Evolutionary conservation across 2,888 invertebrate genomes (phyloP).

Genomic region (Seladonia tumulorum): DNA sequence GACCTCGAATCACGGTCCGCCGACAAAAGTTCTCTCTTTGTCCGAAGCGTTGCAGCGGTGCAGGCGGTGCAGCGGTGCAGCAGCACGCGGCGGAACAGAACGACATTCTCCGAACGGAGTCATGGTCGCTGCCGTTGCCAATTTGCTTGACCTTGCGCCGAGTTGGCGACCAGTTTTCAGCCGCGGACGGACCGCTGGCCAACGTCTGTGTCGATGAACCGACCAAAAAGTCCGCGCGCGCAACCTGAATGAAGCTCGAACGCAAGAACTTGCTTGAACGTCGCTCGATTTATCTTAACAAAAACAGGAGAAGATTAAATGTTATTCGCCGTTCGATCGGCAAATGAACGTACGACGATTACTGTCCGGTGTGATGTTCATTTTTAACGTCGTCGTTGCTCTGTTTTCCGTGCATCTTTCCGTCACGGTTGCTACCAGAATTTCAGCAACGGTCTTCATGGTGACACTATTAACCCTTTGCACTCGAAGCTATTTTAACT

Average conservation of each 20-base stretch:
- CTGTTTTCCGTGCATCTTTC: background rate
- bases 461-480: no score
- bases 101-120: constrained; percentile 63
- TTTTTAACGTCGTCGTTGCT: background rate
- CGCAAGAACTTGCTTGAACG: background rate
- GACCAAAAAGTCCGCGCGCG: background rate
- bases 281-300: background rate
- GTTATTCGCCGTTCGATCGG: background rate
- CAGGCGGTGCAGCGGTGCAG: constrained; percentile 28
- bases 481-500: no score
- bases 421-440: background rate
- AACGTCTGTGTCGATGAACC: background rate
- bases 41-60: constrained; percentile 36
- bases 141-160: constrained; percentile 71
- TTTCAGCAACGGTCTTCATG: background rate
- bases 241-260: background rate
- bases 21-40: constrained; percentile 50
- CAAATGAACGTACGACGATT: background rate
- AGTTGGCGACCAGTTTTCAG: constrained; percentile 67
- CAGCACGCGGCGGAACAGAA: constrained; percentile 46
- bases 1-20: constrained; percentile 26
- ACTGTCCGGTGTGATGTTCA: background rate
- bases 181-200: constrained; percentile 15
- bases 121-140: constrained; percentile 69
- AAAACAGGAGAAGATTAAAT: background rate